Conservation (phyloP, 2,113 vertebrate species). For the Chloropsis hardwickii region DNA sequence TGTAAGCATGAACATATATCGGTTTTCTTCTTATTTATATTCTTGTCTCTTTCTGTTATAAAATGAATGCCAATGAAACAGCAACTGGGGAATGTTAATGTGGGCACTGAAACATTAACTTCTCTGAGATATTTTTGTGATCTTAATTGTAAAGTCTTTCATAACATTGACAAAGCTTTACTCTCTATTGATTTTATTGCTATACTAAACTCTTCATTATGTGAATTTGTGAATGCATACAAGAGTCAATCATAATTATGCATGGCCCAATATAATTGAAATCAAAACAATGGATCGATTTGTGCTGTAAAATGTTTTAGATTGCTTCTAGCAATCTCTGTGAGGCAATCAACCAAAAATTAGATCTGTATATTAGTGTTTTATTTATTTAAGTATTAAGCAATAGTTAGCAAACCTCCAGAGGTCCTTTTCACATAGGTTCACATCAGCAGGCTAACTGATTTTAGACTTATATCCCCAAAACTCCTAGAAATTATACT, state of each 20-base stretch:
- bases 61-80: background rate
- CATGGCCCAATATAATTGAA: conserved; percentile 33
- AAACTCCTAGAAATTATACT: background rate
- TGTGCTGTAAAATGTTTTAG: conserved; percentile 15
- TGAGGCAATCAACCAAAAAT: conserved; percentile 39
- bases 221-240: conserved; percentile 49
- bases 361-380: background rate
- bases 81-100: background rate
- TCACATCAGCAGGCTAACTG: background rate
- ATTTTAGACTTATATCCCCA: background rate
- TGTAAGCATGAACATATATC: background rate
- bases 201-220: conserved; percentile 57
- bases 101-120: conserved; percentile 21
- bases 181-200: conserved; percentile 45
- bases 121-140: conserved; percentile 2
- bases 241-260: conserved; percentile 61
- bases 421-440: background rate
- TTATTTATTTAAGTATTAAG: conserved; percentile 22
- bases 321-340: conserved; percentile 22
- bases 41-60: background rate
- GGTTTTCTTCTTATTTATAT: background rate
- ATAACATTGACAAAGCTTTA: conserved; percentile 40
- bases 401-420: background rate
- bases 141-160: conserved; percentile 33
- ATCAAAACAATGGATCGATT: conserved; percentile 56